These are phyloP conservation scores for Helogale parvula DNA, from an alignment of 2,113 vertebrate species.

Conservation along the genomic window DNA sequence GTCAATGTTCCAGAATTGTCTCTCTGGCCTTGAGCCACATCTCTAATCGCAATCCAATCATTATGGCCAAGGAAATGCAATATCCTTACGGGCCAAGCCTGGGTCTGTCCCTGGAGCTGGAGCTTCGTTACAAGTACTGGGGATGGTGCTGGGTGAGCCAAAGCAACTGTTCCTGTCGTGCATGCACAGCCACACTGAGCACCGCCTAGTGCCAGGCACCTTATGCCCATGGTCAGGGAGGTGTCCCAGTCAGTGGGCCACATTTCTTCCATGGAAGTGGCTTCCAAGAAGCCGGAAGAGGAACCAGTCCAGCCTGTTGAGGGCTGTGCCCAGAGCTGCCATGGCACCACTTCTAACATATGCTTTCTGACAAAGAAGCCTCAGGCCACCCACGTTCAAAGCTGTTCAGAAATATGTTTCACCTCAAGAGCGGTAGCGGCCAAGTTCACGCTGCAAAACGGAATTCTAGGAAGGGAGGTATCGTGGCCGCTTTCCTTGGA, in stretches of 20 bases:
- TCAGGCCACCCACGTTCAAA: neutral
- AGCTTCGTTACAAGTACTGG: neutral
- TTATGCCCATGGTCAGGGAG: accelerated
- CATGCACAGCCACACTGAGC: neutral
- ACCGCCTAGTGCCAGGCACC: accelerated
- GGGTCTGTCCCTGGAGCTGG: neutral
- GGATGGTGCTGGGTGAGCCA: neutral
- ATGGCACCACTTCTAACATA: neutral
- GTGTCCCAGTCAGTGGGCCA: neutral
- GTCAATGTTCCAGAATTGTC: neutral
- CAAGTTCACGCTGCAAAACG: neutral
- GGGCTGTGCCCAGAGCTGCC: no score
- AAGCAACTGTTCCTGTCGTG: accelerated
- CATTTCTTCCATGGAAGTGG: no score
- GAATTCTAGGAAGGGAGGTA: accelerated
- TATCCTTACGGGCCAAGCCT: neutral
- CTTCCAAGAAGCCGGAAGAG: neutral
- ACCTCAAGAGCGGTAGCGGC: accelerated
- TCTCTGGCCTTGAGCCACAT: neutral
- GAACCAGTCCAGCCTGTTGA: neutral
- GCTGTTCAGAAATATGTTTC: accelerated
- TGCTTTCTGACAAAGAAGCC: no score
- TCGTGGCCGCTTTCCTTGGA: accelerated
- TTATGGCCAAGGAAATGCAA: no score
- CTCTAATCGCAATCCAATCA: neutral